These are phyloP conservation scores for Cryptomyrus ogoouensis DNA, from an alignment of 2,113 vertebrate species.

Conservation along the genomic window DNA sequence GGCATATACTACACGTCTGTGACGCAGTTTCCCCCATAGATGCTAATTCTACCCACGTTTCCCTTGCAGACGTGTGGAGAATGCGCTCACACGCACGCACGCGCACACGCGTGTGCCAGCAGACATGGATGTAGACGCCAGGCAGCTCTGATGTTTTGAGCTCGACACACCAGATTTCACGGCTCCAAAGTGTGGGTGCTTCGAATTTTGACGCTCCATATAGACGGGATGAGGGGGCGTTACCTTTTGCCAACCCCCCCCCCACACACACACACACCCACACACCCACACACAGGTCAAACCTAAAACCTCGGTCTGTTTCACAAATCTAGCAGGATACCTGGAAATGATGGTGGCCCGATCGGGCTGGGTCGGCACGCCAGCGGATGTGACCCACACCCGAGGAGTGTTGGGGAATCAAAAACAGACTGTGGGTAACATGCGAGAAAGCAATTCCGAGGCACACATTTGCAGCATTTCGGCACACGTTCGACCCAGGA, in stretches of 20 bases:
- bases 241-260: background rate
- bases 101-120: constrained; percentile 30
- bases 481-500: background rate
- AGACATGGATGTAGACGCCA: constrained; percentile 51
- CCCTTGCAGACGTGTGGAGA: constrained; percentile 40
- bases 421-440: constrained; percentile 1
- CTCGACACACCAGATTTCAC: constrained; percentile 43
- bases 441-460: background rate
- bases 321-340: background rate
- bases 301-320: background rate
- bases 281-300: background rate
- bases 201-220: background rate
- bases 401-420: background rate
- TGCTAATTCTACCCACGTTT: constrained; percentile 61
- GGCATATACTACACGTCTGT: constrained; percentile 46
- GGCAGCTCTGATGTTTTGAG: constrained; percentile 41
- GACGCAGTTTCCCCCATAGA: constrained; percentile 56
- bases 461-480: background rate
- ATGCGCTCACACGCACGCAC: background rate
- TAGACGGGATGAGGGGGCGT: background rate
- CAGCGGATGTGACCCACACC: background rate
- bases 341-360: background rate
- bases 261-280: no score
- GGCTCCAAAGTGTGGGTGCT: constrained; percentile 51
- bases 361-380: background rate